phyloP scores from a whole-genome alignment of 1,140 invertebrate genomes.

The Heliconius eleuchia region DNA sequence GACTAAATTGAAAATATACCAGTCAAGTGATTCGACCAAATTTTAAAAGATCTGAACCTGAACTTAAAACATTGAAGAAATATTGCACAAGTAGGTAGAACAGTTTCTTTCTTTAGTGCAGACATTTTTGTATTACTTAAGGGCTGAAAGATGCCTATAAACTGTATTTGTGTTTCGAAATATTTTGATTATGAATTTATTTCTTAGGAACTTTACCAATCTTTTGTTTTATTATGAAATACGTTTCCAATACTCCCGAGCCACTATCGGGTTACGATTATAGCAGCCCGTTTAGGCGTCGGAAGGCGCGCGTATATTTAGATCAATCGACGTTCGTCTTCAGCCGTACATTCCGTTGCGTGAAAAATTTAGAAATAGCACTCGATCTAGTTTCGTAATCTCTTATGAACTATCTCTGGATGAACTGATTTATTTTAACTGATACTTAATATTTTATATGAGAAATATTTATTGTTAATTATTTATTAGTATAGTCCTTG shows the following conservation, averaged over 20 bases:
- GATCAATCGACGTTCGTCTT: slow-evolving; percentile 49
- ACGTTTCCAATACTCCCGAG: slow-evolving; percentile 16
- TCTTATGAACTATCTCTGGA: not conserved
- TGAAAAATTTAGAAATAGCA: slow-evolving; percentile 55
- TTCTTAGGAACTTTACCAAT: not conserved
- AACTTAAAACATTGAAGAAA: not conserved
- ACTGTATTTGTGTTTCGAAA: too few relatives aligned
- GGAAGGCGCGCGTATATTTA: slow-evolving; percentile 61
- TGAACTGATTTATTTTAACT: slow-evolving; percentile 25
- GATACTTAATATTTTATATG: not conserved
- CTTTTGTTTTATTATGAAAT: not conserved
- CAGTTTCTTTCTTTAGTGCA: too few relatives aligned
- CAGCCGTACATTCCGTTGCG: slow-evolving; percentile 50
- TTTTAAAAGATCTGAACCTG: not conserved
- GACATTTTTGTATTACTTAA: too few relatives aligned
- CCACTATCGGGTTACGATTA: slow-evolving; percentile 44
- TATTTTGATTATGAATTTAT: not conserved
- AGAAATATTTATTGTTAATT: too few relatives aligned
- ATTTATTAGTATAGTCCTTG: too few relatives aligned
- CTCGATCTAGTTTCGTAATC: slow-evolving; percentile 3
- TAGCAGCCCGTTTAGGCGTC: slow-evolving; percentile 50
- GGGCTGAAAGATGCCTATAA: too few relatives aligned
- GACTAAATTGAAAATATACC: not conserved
- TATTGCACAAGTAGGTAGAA: too few relatives aligned
- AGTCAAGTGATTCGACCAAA: not conserved